Evolutionary conservation across 2,888 invertebrate genomes (phyloP), one percentile per base, ranked within the genome.

Genomic region (Drosophila multiciliata): DNA sequence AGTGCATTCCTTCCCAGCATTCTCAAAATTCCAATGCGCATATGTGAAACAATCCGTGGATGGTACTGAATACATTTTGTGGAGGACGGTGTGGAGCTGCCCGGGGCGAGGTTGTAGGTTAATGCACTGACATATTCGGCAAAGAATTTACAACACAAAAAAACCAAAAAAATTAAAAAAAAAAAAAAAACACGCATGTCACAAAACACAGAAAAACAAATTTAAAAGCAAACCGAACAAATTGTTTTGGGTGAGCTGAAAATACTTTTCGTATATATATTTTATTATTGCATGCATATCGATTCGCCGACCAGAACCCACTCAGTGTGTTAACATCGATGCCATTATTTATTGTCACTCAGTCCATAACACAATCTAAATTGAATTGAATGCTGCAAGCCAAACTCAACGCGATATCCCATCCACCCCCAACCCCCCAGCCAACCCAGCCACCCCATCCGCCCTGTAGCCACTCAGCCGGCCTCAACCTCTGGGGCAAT

Each of bases 281-380:
- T 72, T 78, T 72, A 72, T 61, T 78, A 72, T 72, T 75, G 80
- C 63, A 72, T 78, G 78, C 71, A 75, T 75, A 80, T 72, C 80
- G 72, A 80, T 71, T 78, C 48, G 65, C 26, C 49, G 35, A 42
- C 50, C 11, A 33, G 40, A 33, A 40, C 20, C 54, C 58, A 50
- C 53, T 23, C 61, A 45, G 48, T 63, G 60, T 63, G 68, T 55
- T 73, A 80, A 69, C 78, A 79, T 68, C 61, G 57, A 49, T 68
- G 69, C 66, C 75, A 79, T 76, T 80, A 76, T 79, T 76, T 80
- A 80, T 80, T 80, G 77, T 76, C 80, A 80, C 67, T 69, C 69
- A 55, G 77, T 66, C 65, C 60, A 63, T 40, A 73, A 63, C 38
- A 54, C 54, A 67, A 79, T 66, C 64, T 40, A 62, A 76, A 80